These are phyloP conservation scores for Allophyes oxyacanthae DNA, from an alignment of 2,888 invertebrate species.

Conservation along the genomic window DNA sequence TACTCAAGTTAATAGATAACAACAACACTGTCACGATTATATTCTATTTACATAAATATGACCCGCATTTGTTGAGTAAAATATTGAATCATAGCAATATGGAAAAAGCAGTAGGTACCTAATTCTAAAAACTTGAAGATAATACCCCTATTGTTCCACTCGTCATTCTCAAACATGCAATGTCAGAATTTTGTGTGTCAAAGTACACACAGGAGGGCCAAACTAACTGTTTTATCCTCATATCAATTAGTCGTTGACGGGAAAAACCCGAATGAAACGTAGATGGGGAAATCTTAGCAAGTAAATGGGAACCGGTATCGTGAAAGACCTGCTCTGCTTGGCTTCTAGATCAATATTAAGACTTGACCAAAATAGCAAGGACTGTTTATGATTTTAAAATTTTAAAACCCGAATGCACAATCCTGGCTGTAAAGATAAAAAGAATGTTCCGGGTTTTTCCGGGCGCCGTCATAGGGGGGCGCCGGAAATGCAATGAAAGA, in stretches of 20 bases:
- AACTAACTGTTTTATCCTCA: slow-evolving; percentile 5
- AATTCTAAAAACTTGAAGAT: slow-evolving; percentile 13
- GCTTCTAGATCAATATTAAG: no score
- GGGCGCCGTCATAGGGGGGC: no score
- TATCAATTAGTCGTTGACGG: neutral
- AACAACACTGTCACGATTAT: slow-evolving; percentile 29
- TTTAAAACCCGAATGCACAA: no score
- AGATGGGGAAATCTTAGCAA: no score
- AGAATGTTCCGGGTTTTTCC: no score
- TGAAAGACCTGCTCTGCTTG: no score
- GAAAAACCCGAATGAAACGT: no score
- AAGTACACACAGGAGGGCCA: neutral
- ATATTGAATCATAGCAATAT: slow-evolving; percentile 24
- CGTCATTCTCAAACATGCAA: neutral
- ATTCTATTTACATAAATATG: slow-evolving; percentile 35
- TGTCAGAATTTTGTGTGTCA: slow-evolving; percentile 18
- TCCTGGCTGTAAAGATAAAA: no score
- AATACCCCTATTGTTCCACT: slow-evolving; percentile 38
- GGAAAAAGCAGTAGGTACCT: slow-evolving; percentile 12
- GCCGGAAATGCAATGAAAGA: no score
- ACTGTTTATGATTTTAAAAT: no score
- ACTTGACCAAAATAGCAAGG: no score
- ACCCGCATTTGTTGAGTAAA: slow-evolving; percentile 33
- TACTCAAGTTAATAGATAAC: slow-evolving; percentile 10
- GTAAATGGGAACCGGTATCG: no score